These are phyloP conservation scores for Rallus crepitans DNA, from an alignment of 2,797 vertebrate genomes.

Conservation along the genomic window DNA sequence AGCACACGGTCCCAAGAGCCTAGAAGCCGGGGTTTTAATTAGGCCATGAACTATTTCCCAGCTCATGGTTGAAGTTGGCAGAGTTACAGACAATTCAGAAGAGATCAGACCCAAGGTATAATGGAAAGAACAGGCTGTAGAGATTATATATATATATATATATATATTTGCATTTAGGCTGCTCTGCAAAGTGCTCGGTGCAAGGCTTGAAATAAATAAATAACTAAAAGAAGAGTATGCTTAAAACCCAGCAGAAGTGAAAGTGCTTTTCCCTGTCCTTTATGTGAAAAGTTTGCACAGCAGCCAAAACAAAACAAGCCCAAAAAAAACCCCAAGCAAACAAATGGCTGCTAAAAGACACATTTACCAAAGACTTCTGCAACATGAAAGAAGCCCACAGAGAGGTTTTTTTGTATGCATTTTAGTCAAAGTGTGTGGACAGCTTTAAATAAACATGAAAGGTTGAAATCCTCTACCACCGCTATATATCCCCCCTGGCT, in stretches of 20 bases:
- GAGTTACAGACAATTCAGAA: background rate
- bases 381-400: background rate
- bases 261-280: slow-evolving; percentile 60
- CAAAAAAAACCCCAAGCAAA: background rate
- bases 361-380: slow-evolving; percentile 23
- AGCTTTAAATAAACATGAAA: slow-evolving; percentile 7
- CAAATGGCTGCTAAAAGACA: slow-evolving; percentile 23
- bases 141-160: background rate
- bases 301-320: background rate
- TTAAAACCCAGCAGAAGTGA: slow-evolving; percentile 34
- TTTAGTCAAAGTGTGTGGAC: slow-evolving; percentile 12
- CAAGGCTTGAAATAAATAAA: slow-evolving; percentile 25
- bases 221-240: slow-evolving; percentile 18
- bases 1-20: background rate
- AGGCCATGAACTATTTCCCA: slow-evolving; percentile 16
- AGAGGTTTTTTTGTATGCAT: background rate
- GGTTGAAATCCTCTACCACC: slow-evolving; percentile 16
- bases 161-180: background rate
- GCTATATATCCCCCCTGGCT: background rate
- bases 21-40: background rate
- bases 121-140: background rate
- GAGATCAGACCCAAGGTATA: background rate
- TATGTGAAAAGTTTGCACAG: slow-evolving; percentile 42
- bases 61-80: background rate
- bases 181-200: background rate